Evolutionary conservation across 2,888 invertebrate species (phyloP).

Genomic region (Cremastobaeus sp.): DNA sequence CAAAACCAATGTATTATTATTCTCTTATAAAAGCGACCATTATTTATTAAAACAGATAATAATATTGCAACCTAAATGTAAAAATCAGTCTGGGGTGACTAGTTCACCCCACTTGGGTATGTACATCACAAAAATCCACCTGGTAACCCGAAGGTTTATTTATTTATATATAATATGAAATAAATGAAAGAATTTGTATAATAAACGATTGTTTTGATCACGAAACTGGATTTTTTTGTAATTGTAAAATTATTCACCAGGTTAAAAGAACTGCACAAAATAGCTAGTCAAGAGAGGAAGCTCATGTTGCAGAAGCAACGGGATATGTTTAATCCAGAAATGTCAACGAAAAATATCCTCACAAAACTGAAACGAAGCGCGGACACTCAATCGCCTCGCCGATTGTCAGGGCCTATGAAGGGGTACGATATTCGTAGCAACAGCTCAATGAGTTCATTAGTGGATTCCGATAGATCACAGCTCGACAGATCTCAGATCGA

Average conservation of each 20-base stretch:
- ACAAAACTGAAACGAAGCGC: slow-evolving; percentile 79
- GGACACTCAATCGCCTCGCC: slow-evolving; percentile 76
- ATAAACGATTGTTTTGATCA: too few relatives aligned
- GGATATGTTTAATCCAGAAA: slow-evolving; percentile 80
- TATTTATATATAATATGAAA: slow-evolving; percentile 5
- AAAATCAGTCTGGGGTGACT: too few relatives aligned
- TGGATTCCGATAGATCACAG: slow-evolving; percentile 76
- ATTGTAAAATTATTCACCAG: too few relatives aligned
- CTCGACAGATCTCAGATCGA: slow-evolving; percentile 73
- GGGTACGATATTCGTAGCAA: slow-evolving; percentile 79
- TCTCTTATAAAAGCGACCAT: too few relatives aligned
- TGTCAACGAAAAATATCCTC: slow-evolving; percentile 79
- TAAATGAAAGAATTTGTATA: too few relatives aligned
- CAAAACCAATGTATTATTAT: too few relatives aligned
- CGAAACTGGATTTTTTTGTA: too few relatives aligned
- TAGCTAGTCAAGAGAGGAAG: slow-evolving; percentile 80
- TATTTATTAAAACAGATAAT: too few relatives aligned
- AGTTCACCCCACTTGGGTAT: too few relatives aligned
- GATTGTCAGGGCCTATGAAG: slow-evolving; percentile 79
- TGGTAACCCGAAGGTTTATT: too few relatives aligned
- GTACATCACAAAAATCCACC: too few relatives aligned
- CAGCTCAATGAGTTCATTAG: slow-evolving; percentile 76
- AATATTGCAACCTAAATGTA: too few relatives aligned
- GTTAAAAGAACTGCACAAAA: slow-evolving; percentile 80
- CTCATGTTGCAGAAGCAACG: slow-evolving; percentile 80